Evolutionary conservation across 1,140 invertebrate species (phyloP), one percentile per base, ranked within the genome.

Genomic region (Zaprionus taronus): DNA sequence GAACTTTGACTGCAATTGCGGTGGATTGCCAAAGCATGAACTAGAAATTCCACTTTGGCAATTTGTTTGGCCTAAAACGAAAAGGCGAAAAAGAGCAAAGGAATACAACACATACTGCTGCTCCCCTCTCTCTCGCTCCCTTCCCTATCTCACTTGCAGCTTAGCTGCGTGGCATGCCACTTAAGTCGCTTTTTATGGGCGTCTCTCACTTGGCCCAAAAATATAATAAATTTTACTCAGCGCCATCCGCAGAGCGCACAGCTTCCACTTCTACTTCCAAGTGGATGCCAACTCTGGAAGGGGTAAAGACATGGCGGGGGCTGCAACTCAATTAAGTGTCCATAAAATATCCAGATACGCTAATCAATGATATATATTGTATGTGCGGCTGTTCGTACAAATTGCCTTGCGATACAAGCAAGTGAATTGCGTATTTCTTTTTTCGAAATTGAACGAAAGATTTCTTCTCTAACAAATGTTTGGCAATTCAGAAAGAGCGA

Each of bases 191-290:
- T 90, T 90, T 89, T 91, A 90, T 90, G 82, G 79, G 71, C 72
- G 79, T 62, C 68, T 75, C 72, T 77, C 56, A 77, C 60, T 74
- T 74, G 56, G 69, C 76, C 75, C 72, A 58, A 85, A 82, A 84
- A 84, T 81, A 84, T 82, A 89, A 89, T 89, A 89, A 85, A 89
- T 89, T 90, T 72, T 90, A 90, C 85, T 89, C 79, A 91, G 76
- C 84, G 81, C 80, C 77, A 60, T 41, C 51, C 56, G 24, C 44
- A 47, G 38, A 57, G 66, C 58, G 57, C 44, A 76, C 44, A 76
- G 68, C 71, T 71, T 64, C 63, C 72, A 79, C 49, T 71, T 67
- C 63, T 69, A 79, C 49, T 75, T 11, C 31, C 63, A 81, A 84
- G 78, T 83, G 75, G 80, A 60, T 73, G 58, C 61, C 51, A 60